Conservation (phyloP, 2,113 vertebrate genomes). For the Empidonax traillii region DNA sequence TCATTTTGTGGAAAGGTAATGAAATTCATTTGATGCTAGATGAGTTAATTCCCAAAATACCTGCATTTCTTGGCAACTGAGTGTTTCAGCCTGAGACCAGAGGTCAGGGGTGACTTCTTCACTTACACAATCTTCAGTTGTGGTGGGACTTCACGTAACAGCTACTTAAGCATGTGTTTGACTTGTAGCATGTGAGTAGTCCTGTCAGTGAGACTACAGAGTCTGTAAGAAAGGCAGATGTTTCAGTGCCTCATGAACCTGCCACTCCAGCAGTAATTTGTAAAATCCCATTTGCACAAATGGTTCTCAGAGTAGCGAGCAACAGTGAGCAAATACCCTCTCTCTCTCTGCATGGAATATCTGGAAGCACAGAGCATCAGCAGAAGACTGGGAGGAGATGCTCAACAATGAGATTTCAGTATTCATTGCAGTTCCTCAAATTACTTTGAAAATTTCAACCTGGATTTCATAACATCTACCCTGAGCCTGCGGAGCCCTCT, state of each 20-base stretch:
- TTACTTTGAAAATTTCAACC: neutral
- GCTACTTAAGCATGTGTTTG: neutral
- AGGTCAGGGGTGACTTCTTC: neutral
- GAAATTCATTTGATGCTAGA: constrained; percentile 12
- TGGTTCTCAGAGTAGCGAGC: neutral
- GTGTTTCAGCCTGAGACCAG: neutral
- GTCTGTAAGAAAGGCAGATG: neutral
- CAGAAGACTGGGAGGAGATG: neutral
- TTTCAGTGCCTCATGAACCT: neutral
- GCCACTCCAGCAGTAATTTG: neutral
- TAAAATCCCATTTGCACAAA: constrained; percentile 14
- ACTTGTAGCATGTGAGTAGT: neutral
- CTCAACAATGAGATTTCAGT: neutral
- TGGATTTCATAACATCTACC: neutral
- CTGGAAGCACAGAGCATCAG: neutral
- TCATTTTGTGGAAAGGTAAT: neutral
- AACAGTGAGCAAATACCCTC: neutral
- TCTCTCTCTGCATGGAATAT: neutral
- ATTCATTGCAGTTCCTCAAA: neutral
- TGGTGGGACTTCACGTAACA: neutral
- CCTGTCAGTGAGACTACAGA: neutral
- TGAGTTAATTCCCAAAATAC: constrained; percentile 14
- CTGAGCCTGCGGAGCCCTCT: neutral
- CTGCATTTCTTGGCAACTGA: neutral
- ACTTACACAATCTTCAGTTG: neutral